Conservation (phyloP, 2,888 invertebrate genomes). For the Drosophila atripex region DNA sequence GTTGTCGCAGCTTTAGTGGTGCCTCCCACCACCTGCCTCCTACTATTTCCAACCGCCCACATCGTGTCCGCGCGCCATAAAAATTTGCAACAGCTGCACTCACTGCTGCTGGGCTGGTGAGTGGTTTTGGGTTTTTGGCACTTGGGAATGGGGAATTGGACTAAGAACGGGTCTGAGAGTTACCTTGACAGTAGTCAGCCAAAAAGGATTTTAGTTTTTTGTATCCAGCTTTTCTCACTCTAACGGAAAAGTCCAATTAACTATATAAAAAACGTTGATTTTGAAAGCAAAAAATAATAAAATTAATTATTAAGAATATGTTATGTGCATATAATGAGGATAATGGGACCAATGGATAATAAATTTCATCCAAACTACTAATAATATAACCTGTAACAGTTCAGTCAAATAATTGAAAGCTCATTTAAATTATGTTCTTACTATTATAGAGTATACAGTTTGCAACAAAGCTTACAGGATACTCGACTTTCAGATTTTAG, state of each 20-base stretch:
- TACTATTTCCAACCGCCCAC: slow-evolving; percentile 51
- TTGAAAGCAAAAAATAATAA: not conserved
- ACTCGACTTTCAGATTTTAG: slow-evolving; percentile 16
- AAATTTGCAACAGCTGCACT: slow-evolving; percentile 78
- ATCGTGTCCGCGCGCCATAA: slow-evolving; percentile 76
- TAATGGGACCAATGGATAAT: not conserved
- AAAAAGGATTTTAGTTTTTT: slow-evolving; percentile 69
- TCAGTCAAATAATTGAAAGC: not conserved
- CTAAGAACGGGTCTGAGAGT: slow-evolving; percentile 33
- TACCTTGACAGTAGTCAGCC: slow-evolving; percentile 75
- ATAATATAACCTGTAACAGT: not conserved
- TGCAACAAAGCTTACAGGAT: not conserved
- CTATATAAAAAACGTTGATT: not conserved
- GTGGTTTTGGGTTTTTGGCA: slow-evolving; percentile 15
- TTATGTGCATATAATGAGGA: too few relatives aligned
- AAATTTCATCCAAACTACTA: too few relatives aligned
- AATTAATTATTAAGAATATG: too few relatives aligned
- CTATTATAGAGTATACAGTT: slow-evolving; percentile 34
- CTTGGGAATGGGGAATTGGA: slow-evolving; percentile 45
- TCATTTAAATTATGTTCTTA: not conserved
- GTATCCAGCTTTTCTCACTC: slow-evolving; percentile 21
- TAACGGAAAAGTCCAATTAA: slow-evolving; percentile 1
- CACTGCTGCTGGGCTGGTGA: slow-evolving; percentile 14
- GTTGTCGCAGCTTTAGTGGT: slow-evolving; percentile 70
- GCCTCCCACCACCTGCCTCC: not conserved